Conservation (phyloP, 2,113 vertebrate genomes). For the Ammodytes dubius region DNA sequence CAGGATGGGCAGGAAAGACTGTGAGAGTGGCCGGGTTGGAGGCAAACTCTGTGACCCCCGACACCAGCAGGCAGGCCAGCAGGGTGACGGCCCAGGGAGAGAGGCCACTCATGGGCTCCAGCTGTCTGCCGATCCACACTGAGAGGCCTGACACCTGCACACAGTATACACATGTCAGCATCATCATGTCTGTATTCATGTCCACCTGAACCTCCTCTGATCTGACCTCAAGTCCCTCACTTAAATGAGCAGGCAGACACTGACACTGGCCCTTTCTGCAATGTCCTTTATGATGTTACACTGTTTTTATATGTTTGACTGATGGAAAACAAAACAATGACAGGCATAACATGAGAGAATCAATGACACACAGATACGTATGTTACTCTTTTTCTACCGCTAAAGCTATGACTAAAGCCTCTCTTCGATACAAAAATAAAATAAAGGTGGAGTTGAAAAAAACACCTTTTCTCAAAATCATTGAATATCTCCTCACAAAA, state of each 20-base stretch:
- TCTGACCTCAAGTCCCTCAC: neutral
- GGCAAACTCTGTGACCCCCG: conserved; percentile 95
- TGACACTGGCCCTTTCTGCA: no score
- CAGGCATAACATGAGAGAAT: no score
- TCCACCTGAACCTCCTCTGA: neutral
- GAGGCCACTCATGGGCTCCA: conserved; percentile 95
- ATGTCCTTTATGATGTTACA: no score
- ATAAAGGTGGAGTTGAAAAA: no score
- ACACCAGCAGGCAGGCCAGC: conserved; percentile 95
- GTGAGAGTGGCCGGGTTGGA: conserved; percentile 98
- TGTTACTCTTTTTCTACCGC: neutral
- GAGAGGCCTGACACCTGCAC: conserved; percentile 91
- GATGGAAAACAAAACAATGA: no score
- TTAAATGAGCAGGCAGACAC: neutral
- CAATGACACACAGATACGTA: no score
- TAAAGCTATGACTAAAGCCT: neutral
- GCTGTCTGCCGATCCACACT: conserved; percentile 95
- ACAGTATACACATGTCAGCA: conserved; percentile 2
- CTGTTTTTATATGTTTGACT: no score
- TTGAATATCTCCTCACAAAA: no score
- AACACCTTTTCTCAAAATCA: no score
- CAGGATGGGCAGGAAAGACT: conserved; percentile 96
- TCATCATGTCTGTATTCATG: neutral
- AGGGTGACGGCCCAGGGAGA: conserved; percentile 95
- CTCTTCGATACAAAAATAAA: neutral